A percentile compares a stretch with the other conserved stretches of the same genome.
These are phyloP conservation scores for Agrochola macilenta DNA, from an alignment of 2,888 invertebrate genomes.

Conservation along the genomic window DNA sequence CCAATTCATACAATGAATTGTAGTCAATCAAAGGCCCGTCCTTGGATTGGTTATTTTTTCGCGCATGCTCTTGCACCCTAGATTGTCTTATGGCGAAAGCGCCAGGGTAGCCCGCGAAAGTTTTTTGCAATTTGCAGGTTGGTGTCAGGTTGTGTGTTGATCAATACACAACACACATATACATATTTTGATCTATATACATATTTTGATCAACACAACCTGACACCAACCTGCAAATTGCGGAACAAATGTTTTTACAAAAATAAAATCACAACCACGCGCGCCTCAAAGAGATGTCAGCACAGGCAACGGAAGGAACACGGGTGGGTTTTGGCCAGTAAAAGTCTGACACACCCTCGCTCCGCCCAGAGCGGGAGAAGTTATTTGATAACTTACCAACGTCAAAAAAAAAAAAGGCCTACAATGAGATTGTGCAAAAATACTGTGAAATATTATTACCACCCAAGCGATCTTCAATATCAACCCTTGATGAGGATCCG, in stretches of 20 bases:
- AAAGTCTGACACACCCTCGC: no score
- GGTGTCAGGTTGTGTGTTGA: neutral
- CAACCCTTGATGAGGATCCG: neutral
- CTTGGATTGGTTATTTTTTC: neutral
- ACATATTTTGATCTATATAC: no score
- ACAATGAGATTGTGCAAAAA: neutral
- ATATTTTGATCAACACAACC: no score
- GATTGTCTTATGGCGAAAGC: neutral
- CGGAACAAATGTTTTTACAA: neutral
- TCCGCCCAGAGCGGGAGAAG: no score
- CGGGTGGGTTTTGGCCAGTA: no score
- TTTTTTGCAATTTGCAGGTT: neutral
- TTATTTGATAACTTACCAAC: no score
- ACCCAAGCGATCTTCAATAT: neutral
- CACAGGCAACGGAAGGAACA: no score
- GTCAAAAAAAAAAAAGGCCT: no score
- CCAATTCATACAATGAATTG: neutral
- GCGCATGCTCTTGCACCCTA: neutral
- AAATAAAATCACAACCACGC: no score
- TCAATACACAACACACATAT: no score
- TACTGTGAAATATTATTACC: neutral
- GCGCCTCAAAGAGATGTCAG: no score
- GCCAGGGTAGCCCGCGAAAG: neutral
- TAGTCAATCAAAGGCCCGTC: neutral
- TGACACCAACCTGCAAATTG: no score